Base-by-base conservation (phyloP, 2,113 vertebrate species). In the Microcebus griseorufus region DNA sequence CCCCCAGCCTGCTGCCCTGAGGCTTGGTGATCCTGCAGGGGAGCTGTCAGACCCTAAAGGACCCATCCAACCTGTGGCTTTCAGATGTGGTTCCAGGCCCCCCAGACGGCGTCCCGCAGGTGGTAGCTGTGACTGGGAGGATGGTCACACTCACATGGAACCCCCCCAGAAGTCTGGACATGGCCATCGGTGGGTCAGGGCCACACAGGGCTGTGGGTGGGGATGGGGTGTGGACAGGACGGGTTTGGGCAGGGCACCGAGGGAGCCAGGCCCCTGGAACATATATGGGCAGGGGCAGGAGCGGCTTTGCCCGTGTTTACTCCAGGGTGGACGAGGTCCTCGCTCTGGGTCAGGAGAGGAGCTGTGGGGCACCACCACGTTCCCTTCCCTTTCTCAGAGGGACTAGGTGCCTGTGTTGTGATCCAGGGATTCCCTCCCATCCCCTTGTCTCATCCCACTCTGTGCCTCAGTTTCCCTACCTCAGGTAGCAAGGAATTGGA, bases 51-150 rank as follows among this genome's bases (percentile, higher is more conserved):
- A 45, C 65, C n/a, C 69, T 45, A 27, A 97, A 81, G 48, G 79
- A 87, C 75, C 23, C 53, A 0, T 48, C 16, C 11, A 7, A 65
- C 65, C 53, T 75, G 22, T 94, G 88, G 39, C 97, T 96, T 97
- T 73, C 98, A 99, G 99, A 99, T 87, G 99, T 99, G 97, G 99
- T 99, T 90, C 99, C 99, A 2, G 99, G 99, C 4, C 99, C 99
- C 13, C 99, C 99, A 0, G 99, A 99, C 0, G 99, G 99, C 0
- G 99, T 99, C 6, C 99, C 99, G 0, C 98, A 98, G 2, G 98
- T 99, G 65, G 98, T 99, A 29, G 98, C 97, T 32, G 99, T 99
- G 98, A 99, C 99, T 0, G 99, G 99, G 81, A 99, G 99, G 98
- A 99, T 99, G 96, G 98, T 99, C 97, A 99, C 98, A 0, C 98